Evolutionary conservation across 37 sponge, comb jelly and placozoan genomes (phyloP).

Genomic region (Halichondria panicea): DNA sequence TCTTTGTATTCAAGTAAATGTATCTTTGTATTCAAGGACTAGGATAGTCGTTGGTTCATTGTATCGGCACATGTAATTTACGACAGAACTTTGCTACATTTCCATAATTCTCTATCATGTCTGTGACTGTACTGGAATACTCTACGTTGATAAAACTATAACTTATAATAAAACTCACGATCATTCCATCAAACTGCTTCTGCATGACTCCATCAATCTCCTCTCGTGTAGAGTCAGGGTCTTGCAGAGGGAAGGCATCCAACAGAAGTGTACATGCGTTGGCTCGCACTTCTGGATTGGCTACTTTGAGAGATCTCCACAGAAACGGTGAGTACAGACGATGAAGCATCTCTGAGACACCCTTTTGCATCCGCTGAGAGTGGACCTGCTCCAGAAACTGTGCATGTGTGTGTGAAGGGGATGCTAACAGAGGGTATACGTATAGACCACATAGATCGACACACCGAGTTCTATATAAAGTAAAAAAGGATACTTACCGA

Average conservation of each 20-base stretch:
- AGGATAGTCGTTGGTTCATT: no score
- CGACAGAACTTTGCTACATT: no score
- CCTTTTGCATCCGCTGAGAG: constrained; percentile 49
- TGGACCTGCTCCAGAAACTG: constrained; percentile 65
- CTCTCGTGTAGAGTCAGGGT: constrained; percentile 47
- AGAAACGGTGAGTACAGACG: constrained; percentile 79
- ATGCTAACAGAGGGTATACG: no score
- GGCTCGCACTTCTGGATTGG: constrained; percentile 69
- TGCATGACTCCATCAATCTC: constrained; percentile 67
- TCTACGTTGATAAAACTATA: no score
- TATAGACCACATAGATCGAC: no score
- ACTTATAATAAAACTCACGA: constrained; percentile 25
- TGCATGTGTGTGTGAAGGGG: background rate
- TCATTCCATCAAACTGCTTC: constrained; percentile 80
- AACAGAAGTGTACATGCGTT: constrained; percentile 76
- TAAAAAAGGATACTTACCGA: no score
- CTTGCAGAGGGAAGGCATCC: constrained; percentile 84
- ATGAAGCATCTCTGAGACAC: constrained; percentile 69
- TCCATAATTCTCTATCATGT: no score
- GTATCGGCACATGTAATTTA: no score
- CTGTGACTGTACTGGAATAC: no score
- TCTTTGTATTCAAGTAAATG: no score
- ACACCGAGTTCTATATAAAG: no score
- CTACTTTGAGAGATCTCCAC: constrained; percentile 88
- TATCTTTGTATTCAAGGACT: no score